Evolutionary conservation across 2,113 vertebrate species (phyloP).

Genomic region (Benitochromis conjunctus): DNA sequence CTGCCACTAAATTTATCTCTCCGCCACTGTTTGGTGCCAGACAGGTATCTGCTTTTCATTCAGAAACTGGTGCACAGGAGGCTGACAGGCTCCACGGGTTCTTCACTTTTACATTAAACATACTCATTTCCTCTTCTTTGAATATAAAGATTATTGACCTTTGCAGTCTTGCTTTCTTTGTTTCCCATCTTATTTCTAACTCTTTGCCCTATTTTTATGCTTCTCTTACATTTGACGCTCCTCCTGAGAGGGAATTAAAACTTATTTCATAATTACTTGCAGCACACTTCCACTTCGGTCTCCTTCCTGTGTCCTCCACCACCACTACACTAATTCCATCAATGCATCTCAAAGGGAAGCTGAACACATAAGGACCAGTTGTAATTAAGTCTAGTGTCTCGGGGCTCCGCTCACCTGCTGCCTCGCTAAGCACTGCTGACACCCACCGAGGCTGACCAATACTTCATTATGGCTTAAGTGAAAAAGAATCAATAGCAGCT

Average conservation of each 20-base stretch:
- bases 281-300: not conserved
- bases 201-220: not conserved
- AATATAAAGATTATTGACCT: not conserved
- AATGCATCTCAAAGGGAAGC: not conserved
- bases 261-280: not conserved
- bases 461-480: conserved; percentile 60
- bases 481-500: conserved; percentile 49
- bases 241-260: not conserved
- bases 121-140: not conserved
- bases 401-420: conserved; percentile 41
- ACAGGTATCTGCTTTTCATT: fast-evolving
- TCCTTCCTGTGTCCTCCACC: not conserved
- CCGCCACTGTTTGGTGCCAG: fast-evolving
- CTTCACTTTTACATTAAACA: not conserved
- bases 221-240: not conserved
- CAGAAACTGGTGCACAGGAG: not conserved
- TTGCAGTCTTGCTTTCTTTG: not conserved
- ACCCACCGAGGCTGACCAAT: conserved; percentile 23
- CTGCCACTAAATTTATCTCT: not conserved
- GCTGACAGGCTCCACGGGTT: fast-evolving
- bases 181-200: not conserved
- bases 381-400: conserved; percentile 39
- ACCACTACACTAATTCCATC: not conserved
- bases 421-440: conserved; percentile 47
- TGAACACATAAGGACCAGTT: not conserved